phyloP scores from a whole-genome alignment of 2,888 invertebrate species.

The Rhingia campestris region DNA sequence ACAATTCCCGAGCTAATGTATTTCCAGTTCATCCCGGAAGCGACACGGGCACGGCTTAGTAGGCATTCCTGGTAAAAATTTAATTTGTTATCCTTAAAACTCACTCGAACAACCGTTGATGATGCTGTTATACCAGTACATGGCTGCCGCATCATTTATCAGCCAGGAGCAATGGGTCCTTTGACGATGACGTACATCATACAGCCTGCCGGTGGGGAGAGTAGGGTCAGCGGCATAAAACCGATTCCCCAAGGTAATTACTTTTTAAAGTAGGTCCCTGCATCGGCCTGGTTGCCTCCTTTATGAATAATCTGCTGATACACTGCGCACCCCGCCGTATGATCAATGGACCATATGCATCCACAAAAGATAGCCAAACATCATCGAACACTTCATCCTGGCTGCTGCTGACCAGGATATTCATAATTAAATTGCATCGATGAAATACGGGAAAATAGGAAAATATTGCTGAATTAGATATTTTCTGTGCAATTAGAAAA shows the following conservation, averaged over 20 bases:
- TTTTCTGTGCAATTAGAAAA: constrained; percentile 49
- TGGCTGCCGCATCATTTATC: constrained; percentile 10
- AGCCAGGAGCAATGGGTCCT: constrained; percentile 26
- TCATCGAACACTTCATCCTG: constrained; percentile 5
- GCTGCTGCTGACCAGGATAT: constrained; percentile 27
- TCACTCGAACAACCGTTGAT: constrained; percentile 17
- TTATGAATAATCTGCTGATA: constrained; percentile 50
- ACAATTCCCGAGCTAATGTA: constrained; percentile 54
- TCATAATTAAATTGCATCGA: constrained; percentile 58
- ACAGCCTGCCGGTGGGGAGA: not conserved
- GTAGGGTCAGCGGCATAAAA: not conserved
- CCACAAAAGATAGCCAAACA: constrained; percentile 1
- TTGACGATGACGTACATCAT: constrained; percentile 3
- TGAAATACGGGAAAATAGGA: constrained; percentile 19
- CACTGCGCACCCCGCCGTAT: not conserved
- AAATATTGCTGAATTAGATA: constrained; percentile 64
- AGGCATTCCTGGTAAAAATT: constrained; percentile 32
- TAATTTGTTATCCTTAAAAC: constrained; percentile 55
- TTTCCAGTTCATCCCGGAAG: constrained; percentile 43
- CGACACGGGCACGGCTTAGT: constrained; percentile 26
- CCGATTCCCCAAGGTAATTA: constrained; percentile 45
- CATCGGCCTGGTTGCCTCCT: constrained; percentile 18
- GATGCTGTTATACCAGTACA: constrained; percentile 15
- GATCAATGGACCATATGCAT: constrained; percentile 15
- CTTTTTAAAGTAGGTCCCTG: constrained; percentile 47